Conservation (phyloP, 2,888 invertebrate species). For the Cylloceria caligata region DNA sequence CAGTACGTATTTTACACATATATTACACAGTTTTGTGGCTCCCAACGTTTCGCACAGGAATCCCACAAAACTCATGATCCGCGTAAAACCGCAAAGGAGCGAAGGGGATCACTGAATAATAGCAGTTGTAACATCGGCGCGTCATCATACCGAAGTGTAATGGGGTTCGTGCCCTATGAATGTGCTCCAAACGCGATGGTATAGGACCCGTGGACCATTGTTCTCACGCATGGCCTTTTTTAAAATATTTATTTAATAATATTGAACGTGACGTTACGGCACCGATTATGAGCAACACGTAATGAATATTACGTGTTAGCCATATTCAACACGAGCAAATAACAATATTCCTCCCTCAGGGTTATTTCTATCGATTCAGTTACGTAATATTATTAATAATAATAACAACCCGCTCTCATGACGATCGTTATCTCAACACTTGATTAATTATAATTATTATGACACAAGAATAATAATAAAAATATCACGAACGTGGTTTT, state of each 20-base stretch:
- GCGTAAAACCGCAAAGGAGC: too few species aligned
- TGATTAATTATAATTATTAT: not conserved
- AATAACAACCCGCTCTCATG: not conserved
- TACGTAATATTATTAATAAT: conserved; percentile 1
- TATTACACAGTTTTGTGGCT: conserved; percentile 4
- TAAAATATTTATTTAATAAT: not conserved
- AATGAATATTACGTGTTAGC: conserved; percentile 9
- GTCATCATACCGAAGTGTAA: conserved; percentile 2
- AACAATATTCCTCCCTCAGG: conserved; percentile 1
- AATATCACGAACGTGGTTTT: too few species aligned
- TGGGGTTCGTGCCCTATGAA: not conserved
- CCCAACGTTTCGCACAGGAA: conserved; percentile 1
- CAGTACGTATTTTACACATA: not conserved
- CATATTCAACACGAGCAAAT: conserved; percentile 14
- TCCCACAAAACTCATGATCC: too few species aligned
- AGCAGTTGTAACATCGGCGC: not conserved
- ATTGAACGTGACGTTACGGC: not conserved
- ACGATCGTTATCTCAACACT: conserved; percentile 1
- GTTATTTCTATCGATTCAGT: conserved; percentile 7
- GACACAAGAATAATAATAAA: too few species aligned
- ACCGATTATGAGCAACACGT: conserved; percentile 3
- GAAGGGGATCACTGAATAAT: not conserved
- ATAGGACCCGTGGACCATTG: not conserved
- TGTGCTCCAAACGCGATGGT: not conserved
- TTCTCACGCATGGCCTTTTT: not conserved